Base-by-base conservation (phyloP, 2,888 invertebrate species). In the Rotaria sp. region DNA sequence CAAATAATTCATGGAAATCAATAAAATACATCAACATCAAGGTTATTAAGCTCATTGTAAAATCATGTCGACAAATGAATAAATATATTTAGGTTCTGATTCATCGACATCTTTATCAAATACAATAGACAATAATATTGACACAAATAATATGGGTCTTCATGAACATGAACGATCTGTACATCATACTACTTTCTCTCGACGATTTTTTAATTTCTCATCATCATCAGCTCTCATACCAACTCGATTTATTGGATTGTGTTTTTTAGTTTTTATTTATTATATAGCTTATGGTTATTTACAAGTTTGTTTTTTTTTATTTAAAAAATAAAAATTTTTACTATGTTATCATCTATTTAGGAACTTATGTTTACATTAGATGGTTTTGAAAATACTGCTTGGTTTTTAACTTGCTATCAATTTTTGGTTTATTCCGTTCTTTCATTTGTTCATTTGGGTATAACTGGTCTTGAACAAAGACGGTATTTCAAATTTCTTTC, bases 401-500 rank as follows among this genome's bases (percentile, higher is more conserved):
- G 96, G 94, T 96, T 95, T 90, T 93, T 97, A 88, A 97, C 97
- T 2, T 92, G 97, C 87, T 93, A 96, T 30, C 97, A 97, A 92
- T 97, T 97, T 92, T 93, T 93, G 35, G 95, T 94, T 89, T 97
- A 97, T 89, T 94, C 94, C 87, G 88, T 94, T 48, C 95, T 97
- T 90, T 95, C 95, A 87, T 93, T 94, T 88, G 90, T 94, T 84
- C 97, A 97, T 92, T 93, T 93, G 87, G 90, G 88, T 30, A 10
- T 86, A 30, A 13, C 75, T n/a, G 84, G 57, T 30, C 85, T 85
- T 10, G 74, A 41, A 26, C 55, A 85, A 26, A 74, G 86, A 85
- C 85, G 85, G 86, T 86, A 67, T 35, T 3, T 21, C 7, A 35
- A 3, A 35, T 4, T 67, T 18, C 15, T 67, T 15, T 21, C 11